These are phyloP conservation scores for Lamellibrachia columna DNA, from an alignment of 2,888 invertebrate species.

Conservation along the genomic window DNA sequence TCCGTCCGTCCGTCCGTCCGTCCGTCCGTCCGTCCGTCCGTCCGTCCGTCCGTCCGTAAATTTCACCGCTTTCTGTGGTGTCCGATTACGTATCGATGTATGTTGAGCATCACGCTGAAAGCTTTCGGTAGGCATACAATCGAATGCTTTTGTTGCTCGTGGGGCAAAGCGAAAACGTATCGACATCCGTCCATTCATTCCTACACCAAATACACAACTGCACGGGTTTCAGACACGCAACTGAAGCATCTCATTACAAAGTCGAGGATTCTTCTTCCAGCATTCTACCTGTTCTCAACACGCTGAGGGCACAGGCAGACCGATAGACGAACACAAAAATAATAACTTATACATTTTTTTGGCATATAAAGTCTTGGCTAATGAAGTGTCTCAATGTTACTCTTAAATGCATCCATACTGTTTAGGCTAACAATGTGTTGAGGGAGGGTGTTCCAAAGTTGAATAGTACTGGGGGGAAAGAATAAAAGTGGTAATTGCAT, in stretches of 20 bases:
- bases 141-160: background rate
- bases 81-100: background rate
- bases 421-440: too few relatives aligned
- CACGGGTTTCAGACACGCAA: background rate
- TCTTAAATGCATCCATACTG: too few relatives aligned
- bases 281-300: too few relatives aligned
- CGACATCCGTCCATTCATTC: background rate
- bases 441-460: too few relatives aligned
- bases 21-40: background rate
- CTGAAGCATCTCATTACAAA: background rate
- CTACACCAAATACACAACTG: background rate
- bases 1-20: constrained; percentile 20
- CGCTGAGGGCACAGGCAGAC: too few relatives aligned
- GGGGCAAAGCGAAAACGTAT: background rate
- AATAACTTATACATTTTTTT: too few relatives aligned
- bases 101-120: background rate
- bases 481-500: too few relatives aligned
- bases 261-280: background rate
- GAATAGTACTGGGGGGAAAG: too few relatives aligned
- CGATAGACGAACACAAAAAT: too few relatives aligned
- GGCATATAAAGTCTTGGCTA: too few relatives aligned
- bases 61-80: background rate
- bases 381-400: too few relatives aligned
- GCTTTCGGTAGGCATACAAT: background rate
- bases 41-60: background rate